Evolutionary conservation across 2,888 invertebrate species (phyloP).

Genomic region (Linyphia triangularis): DNA sequence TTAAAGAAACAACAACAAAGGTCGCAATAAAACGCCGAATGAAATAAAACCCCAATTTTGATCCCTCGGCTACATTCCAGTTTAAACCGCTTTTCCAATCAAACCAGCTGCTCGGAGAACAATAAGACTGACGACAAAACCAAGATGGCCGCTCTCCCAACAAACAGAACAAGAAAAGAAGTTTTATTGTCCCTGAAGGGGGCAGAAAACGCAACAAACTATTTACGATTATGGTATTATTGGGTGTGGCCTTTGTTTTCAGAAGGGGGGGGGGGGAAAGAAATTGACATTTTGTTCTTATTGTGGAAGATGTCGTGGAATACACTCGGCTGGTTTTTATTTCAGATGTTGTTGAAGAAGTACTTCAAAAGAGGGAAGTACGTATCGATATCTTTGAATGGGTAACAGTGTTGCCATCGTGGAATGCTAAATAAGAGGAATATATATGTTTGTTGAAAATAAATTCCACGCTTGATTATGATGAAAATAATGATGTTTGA

Average conservation of each 20-base stretch:
- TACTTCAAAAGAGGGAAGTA: too few species aligned
- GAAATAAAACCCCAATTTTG: constrained; percentile 69
- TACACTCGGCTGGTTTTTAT: background rate
- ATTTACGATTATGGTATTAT: constrained; percentile 69
- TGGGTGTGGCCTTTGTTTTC: constrained; percentile 56
- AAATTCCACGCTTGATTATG: too few species aligned
- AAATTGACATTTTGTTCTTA: background rate
- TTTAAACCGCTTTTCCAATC: constrained; percentile 73
- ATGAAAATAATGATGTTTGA: too few species aligned
- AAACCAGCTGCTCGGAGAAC: constrained; percentile 60
- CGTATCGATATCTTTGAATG: too few species aligned
- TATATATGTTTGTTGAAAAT: too few species aligned
- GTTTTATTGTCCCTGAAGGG: constrained; percentile 67
- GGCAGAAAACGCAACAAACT: constrained; percentile 59
- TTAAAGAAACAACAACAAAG: background rate
- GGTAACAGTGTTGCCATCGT: too few species aligned
- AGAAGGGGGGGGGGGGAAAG: constrained; percentile 14
- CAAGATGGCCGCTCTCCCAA: constrained; percentile 23
- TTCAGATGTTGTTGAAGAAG: too few species aligned
- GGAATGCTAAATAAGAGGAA: too few species aligned
- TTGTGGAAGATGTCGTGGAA: background rate
- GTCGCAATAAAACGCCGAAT: constrained; percentile 55
- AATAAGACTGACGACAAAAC: background rate
- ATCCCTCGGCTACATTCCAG: constrained; percentile 51
- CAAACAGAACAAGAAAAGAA: constrained; percentile 29